Percentiles rank a stretch among this genome's conserved stretches.
Evolutionary conservation across 1,140 invertebrate genomes (phyloP).

Genomic region (Drosophila sechellia): DNA sequence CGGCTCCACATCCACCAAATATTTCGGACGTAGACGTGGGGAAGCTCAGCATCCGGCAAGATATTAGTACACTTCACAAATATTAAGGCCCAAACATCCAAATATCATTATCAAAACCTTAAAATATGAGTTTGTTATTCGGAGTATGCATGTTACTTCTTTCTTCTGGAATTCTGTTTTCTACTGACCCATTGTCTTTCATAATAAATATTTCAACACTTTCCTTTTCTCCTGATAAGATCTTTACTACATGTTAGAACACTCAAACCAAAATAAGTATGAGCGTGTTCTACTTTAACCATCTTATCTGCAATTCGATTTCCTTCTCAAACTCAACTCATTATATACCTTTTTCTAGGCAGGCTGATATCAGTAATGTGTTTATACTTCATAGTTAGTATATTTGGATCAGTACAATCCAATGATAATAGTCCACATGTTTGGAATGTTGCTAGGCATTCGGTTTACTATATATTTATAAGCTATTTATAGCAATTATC

Average conservation of each 20-base stretch:
- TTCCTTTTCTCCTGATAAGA: not conserved
- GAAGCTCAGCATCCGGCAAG: conserved; percentile 45
- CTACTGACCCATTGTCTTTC: not conserved
- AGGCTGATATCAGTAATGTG: not conserved
- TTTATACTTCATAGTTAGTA: not conserved
- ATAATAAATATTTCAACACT: conserved; percentile 1
- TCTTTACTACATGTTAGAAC: not conserved
- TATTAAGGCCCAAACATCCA: not conserved
- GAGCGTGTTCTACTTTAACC: not conserved
- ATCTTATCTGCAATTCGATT: conserved; percentile 1
- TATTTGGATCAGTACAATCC: not conserved
- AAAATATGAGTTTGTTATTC: not conserved
- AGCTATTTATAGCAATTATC: not conserved
- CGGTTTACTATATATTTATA: not conserved
- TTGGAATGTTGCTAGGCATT: not conserved
- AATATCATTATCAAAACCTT: not conserved
- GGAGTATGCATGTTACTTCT: not conserved
- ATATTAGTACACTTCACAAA: conserved; percentile 35
- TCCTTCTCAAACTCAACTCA: not conserved
- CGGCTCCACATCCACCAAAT: conserved; percentile 34
- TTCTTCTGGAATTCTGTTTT: not conserved
- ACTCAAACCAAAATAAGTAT: not conserved
- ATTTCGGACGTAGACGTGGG: conserved; percentile 56
- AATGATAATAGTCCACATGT: not conserved
- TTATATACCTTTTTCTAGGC: not conserved